These are phyloP conservation scores for Ctenochaetus hawaiiensis DNA, from an alignment of 2,797 vertebrate genomes.

Conservation along the genomic window DNA sequence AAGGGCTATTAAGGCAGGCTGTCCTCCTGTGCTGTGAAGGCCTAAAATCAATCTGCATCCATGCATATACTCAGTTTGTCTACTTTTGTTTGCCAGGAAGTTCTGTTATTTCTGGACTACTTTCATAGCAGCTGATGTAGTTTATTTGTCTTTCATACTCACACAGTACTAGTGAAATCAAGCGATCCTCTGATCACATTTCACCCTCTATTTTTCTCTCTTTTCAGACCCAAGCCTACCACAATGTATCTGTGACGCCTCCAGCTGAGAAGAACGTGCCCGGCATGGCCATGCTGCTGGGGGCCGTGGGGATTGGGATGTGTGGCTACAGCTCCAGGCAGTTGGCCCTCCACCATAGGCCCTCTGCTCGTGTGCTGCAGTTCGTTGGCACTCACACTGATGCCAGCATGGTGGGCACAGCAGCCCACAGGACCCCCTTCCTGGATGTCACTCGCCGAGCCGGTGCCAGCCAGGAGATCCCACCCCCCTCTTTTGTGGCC, in stretches of 20 bases:
- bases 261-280: conserved; percentile 67
- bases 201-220: conserved; percentile 4
- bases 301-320: conserved; percentile 82
- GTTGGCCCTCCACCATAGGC: conserved; percentile 81
- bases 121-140: neutral
- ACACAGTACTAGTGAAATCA: neutral
- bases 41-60: conserved; percentile 5
- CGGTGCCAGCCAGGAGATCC: conserved; percentile 64
- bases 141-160: neutral
- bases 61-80: neutral
- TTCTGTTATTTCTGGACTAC: conserved; percentile 1
- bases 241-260: conserved; percentile 59
- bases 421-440: conserved; percentile 46
- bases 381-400: conserved; percentile 72
- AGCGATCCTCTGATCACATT: conserved; percentile 6
- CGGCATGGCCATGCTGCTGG: conserved; percentile 78
- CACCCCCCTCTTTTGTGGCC: conserved; percentile 66
- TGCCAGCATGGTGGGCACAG: conserved; percentile 44
- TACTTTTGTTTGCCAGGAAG: neutral
- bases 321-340: conserved; percentile 85
- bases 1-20: conserved; percentile 1
- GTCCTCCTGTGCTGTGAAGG: neutral
- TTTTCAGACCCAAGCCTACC: conserved; percentile 78
- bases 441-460: conserved; percentile 53
- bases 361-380: conserved; percentile 79